Evolutionary conservation across 2,797 vertebrate genomes (phyloP), one percentile per base, ranked within the genome.

Genomic region (Phrynocephalus guinanensis): DNA sequence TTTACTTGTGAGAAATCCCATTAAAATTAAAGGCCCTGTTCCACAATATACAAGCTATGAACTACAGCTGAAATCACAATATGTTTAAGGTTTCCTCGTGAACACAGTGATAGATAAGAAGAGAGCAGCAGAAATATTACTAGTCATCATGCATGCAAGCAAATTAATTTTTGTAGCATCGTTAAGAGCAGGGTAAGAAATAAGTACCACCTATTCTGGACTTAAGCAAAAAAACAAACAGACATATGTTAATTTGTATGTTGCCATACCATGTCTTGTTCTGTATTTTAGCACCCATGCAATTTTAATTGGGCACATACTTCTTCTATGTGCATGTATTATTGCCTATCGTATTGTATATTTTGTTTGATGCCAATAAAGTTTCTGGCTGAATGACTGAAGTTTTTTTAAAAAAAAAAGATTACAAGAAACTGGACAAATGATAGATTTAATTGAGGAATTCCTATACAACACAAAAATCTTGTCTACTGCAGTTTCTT

Each of bases 341-440:
- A 44, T 44, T 44, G 38, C 38, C 38, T 44, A 44, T 44, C 1
- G 38, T 44, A 44, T 44, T 44, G 38, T 44, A 44, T 44, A 5
- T 44, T 44, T 44, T 44, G 38, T 44, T 44, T 44, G 38, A 44
- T 44, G 38, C 38, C 38, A 44, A 44, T 44, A 44, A 44, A 44
- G 3, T 44, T 44, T 5, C 38, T 44, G 38, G 38, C 38, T 44
- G 3, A 4, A 44, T 44, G 38, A 44, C 3, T 44, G 38, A 20
- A 18, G 33, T 2, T 73, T 87, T 85, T 63, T 33, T 33, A 33
- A 33, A 93, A 66, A 67, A 44, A 28, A 82, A 44, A 88, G 88
- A 93, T 52, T 3, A 79, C 90, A 83, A 87, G 63, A 81, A 1
- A 15, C 56, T 86, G 92, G 82, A 92, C 30, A 90, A 91, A 60